phyloP scores from a whole-genome alignment of 53 echinoderm and acorn worm species.

The Henricia sp. region DNA sequence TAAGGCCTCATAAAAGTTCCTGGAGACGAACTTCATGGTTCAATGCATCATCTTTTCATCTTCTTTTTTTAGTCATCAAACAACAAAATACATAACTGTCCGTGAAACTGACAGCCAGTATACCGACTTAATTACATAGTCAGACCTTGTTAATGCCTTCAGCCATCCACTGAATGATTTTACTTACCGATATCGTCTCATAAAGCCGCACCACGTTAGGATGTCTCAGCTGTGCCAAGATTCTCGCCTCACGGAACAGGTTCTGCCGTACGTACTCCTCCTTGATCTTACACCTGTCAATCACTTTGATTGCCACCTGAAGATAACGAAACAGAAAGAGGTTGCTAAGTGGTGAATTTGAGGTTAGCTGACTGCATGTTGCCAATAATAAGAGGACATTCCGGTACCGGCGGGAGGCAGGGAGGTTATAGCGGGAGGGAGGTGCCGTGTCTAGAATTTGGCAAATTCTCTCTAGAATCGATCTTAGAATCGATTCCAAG shows the following conservation, averaged over 20 bases:
- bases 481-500: no score
- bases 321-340: slow-evolving; percentile 17
- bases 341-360: background rate
- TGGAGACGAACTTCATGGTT: no score
- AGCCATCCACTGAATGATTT: no score
- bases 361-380: slow-evolving; percentile 5
- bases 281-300: slow-evolving; percentile 82
- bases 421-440: background rate
- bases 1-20: no score
- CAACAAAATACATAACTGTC: no score
- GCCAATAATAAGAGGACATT: slow-evolving; percentile 8
- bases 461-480: no score
- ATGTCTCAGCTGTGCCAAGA: slow-evolving; percentile 86
- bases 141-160: no score
- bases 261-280: slow-evolving; percentile 89
- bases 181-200: slow-evolving; percentile 91
- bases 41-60: no score
- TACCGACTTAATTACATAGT: background rate
- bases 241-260: slow-evolving; percentile 82
- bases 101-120: background rate
- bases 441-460: background rate
- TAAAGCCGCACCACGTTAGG: slow-evolving; percentile 93
- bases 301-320: slow-evolving; percentile 95
- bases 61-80: no score
- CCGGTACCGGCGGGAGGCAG: slow-evolving; percentile 1